These are phyloP conservation scores for Caenorhabditis latens DNA, from an alignment of 1,140 invertebrate genomes.

Conservation along the genomic window DNA sequence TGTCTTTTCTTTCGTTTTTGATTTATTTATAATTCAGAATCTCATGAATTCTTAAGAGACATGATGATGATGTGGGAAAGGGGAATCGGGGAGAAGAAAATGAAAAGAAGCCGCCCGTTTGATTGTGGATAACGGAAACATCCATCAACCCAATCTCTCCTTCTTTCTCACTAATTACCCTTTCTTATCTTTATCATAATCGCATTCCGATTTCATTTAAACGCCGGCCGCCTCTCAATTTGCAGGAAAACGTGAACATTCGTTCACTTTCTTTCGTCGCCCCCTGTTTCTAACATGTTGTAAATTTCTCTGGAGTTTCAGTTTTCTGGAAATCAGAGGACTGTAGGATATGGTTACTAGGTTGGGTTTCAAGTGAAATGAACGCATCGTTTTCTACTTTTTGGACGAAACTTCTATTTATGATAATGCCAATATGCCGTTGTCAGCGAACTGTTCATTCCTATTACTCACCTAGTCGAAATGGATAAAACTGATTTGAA, in stretches of 20 bases:
- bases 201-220: constrained; percentile 34
- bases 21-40: constrained; percentile 35
- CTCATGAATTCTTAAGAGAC: background rate
- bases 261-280: background rate
- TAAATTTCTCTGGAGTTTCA: background rate
- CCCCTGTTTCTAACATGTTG: background rate
- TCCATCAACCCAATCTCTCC: constrained; percentile 16
- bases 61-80: constrained; percentile 42
- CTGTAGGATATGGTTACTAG: no score
- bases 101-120: constrained; percentile 20
- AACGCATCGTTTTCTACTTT: no score
- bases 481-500: no score
- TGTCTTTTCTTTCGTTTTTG: background rate
- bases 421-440: no score
- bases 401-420: no score
- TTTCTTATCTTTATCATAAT: constrained; percentile 44
- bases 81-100: background rate
- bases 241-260: background rate
- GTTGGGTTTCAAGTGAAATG: no score
- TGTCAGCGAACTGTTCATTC: no score
- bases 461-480: no score
- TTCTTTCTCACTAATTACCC: constrained; percentile 14
- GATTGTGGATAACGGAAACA: constrained; percentile 39
- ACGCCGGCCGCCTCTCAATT: background rate
- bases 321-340: no score